Conservation (phyloP, 2,113 vertebrate species). For the Oryctolagus cuniculus region mOryCun1.1 NC_091441.1:52319501-52320000, state of each 20-base stretch:
- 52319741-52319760: background rate
- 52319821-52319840: background rate
- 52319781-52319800: background rate
- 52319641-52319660: conserved; percentile 14
- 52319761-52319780: background rate
- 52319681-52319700: conserved; percentile 46
- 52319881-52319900: background rate
- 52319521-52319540: background rate
- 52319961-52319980: background rate
- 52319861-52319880: background rate
- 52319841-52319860: background rate
- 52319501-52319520: background rate
- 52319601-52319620: background rate
- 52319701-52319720: background rate
- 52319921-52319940: background rate
- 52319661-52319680: background rate
- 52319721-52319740: background rate
- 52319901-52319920: background rate
- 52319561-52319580: conserved; percentile 10
- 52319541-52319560: conserved; percentile 28
- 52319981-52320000: background rate
- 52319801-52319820: background rate
- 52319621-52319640: conserved; percentile 54
- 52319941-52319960: too few species aligned
- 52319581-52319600: background rate